Base-by-base conservation (phyloP, 2,113 vertebrate species). In the Apodemus speciosus region DNA sequence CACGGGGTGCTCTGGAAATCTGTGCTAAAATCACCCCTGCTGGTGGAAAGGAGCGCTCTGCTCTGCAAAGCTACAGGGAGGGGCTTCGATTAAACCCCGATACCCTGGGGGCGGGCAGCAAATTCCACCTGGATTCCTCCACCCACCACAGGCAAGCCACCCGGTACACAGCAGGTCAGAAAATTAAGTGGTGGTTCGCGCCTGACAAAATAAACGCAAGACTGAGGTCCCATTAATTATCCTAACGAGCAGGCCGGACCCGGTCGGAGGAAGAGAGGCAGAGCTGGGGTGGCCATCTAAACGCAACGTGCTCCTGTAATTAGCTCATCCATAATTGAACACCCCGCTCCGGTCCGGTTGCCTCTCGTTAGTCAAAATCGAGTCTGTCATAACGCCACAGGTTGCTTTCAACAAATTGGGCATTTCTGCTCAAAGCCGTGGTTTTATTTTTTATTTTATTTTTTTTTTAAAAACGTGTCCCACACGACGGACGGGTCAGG, bases 371-470 rank as follows among this genome's bases (percentile, higher is more conserved):
- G 91, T 97, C 96, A 96, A 94, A 97, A 97, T 77, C 20, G 1
- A 51, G 35, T 77, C 96, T 92, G 76, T 93, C 96, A 40, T 72
- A n/a, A 95, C 92, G 92, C 95, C 79, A 0, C 95, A 20, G 89
- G 85, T 96, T 96, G 97, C 95, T 97, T 97, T 89, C 91, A 96
- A 97, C 96, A 97, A 96, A 96, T 80, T 62, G 92, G 76, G 40
- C 38, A 56, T 38, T 86, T 87, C 89, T 6, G 5, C 94, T 95
- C 80, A 5, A 92, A 51, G 93, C 89, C 96, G 88, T 94, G 93
- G 97, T 98, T 97, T 97, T 95, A 30, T 81, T 81, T 64, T 10
- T 62, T 38, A 16, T 32, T 66, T 68, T 66, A 2, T 6, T 20
- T n/a, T 27, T 68, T 69, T 97, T 97, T 94, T 46, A 72, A 85